A percentile compares a stretch with the other conserved stretches of the same genome.
These are phyloP conservation scores for Campylomormyrus numenius DNA, from an alignment of 2,113 vertebrate species.

Conservation along the genomic window DNA sequence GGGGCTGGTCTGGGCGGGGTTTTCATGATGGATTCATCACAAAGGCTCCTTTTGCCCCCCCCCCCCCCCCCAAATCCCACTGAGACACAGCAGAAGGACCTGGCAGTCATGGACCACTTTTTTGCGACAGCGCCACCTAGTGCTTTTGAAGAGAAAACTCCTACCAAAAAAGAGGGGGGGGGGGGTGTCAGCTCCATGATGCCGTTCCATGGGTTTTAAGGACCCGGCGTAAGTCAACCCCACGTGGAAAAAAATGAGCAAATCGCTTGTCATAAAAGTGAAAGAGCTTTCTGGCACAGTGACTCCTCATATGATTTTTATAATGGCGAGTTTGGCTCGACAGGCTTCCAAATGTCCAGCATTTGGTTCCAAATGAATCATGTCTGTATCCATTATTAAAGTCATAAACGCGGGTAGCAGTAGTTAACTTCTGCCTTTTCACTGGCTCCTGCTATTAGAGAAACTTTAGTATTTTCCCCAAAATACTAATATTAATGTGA, in stretches of 20 bases:
- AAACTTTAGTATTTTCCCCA: constrained; percentile 9
- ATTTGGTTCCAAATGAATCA: constrained; percentile 38
- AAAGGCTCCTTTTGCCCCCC: neutral
- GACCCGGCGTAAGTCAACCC: constrained; percentile 43
- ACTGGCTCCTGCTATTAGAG: neutral
- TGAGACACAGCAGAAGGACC: neutral
- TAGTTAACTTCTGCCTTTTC: constrained; percentile 37
- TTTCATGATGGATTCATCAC: neutral
- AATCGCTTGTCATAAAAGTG: constrained; percentile 60
- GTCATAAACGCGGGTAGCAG: constrained; percentile 50
- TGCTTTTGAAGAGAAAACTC: neutral
- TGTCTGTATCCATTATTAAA: constrained; percentile 56
- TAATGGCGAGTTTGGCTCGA: constrained; percentile 26
- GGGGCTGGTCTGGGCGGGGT: neutral
- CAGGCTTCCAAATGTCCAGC: constrained; percentile 33
- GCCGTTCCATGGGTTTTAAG: neutral
- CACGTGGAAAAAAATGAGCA: constrained; percentile 42
- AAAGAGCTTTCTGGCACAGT: constrained; percentile 38
- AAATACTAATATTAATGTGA: neutral
- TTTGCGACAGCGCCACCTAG: neutral
- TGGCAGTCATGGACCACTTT: constrained; percentile 19
- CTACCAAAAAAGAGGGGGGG: neutral
- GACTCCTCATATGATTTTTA: constrained; percentile 45
- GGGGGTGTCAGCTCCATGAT: neutral
- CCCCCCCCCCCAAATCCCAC: neutral